phyloP scores from a whole-genome alignment of 2,797 vertebrate species.

The Trachurus trachurus region DNA sequence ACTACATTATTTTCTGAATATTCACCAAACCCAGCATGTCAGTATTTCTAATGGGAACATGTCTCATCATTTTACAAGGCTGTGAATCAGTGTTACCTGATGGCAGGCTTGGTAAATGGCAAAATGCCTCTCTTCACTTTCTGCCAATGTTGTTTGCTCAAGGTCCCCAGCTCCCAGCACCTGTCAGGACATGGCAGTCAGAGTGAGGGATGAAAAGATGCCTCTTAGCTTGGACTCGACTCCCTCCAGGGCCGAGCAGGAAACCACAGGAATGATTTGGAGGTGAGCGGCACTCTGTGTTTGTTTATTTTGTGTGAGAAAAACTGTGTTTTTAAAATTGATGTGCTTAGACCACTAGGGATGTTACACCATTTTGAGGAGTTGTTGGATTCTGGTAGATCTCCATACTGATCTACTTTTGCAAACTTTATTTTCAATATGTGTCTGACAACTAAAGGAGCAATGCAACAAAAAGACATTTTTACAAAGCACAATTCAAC shows the following conservation, averaged over 20 bases:
- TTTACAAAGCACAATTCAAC: no score
- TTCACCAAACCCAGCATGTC: neutral
- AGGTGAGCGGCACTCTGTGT: slow-evolving; percentile 30
- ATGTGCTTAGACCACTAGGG: neutral
- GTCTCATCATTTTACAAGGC: slow-evolving; percentile 8
- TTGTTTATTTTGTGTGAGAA: slow-evolving; percentile 42
- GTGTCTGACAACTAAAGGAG: no score
- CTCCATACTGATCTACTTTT: no score
- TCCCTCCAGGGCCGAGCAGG: slow-evolving; percentile 41
- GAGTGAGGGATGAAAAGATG: slow-evolving; percentile 37
- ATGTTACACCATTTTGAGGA: neutral
- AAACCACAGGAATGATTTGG: slow-evolving; percentile 45
- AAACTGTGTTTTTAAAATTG: neutral
- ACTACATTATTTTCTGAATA: neutral
- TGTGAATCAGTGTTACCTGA: slow-evolving; percentile 27
- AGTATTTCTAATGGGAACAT: neutral
- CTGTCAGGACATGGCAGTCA: slow-evolving; percentile 30
- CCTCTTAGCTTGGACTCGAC: slow-evolving; percentile 7
- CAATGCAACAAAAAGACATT: no score
- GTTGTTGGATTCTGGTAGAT: no score
- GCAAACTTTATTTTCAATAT: no score
- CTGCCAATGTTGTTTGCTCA: slow-evolving; percentile 50
- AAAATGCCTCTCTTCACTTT: slow-evolving; percentile 22
- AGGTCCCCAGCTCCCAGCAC: slow-evolving; percentile 8
- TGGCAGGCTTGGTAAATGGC: neutral